Evolutionary conservation across 2,888 invertebrate genomes (phyloP).

Genomic region (Nowickia ferox): DNA sequence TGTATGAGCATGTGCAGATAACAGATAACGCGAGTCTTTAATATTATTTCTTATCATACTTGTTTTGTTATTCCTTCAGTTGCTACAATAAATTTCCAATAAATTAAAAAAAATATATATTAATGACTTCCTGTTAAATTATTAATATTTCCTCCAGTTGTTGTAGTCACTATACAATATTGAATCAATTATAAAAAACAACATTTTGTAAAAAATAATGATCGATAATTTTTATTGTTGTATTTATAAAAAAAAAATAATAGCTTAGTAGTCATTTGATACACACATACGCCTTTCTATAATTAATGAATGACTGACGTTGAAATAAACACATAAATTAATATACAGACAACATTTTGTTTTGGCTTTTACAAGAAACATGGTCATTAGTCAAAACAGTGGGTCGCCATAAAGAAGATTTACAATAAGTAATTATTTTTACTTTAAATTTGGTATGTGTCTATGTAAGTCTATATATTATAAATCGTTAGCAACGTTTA

Average conservation of each 20-base stretch:
- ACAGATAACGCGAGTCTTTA: too few relatives aligned
- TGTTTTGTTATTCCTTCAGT: neutral
- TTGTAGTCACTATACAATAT: neutral
- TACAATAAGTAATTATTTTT: slow-evolving; percentile 10
- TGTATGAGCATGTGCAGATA: too few relatives aligned
- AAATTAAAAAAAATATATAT: slow-evolving; percentile 31
- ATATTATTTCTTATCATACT: too few relatives aligned
- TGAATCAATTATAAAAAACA: neutral
- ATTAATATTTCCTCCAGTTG: slow-evolving; percentile 17
- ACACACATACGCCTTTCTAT: slow-evolving; percentile 10
- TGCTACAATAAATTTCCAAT: neutral
- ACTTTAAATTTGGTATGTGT: neutral
- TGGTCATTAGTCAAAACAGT: slow-evolving; percentile 51
- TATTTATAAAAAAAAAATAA: slow-evolving; percentile 11
- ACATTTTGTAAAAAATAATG: too few relatives aligned
- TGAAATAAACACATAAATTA: neutral
- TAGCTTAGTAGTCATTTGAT: neutral
- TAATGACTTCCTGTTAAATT: slow-evolving; percentile 58
- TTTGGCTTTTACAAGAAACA: slow-evolving; percentile 30
- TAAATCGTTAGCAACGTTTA: too few relatives aligned
- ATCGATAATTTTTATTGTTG: slow-evolving; percentile 44
- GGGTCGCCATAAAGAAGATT: slow-evolving; percentile 20
- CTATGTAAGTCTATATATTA: neutral
- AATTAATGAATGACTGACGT: slow-evolving; percentile 49
- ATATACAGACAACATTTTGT: slow-evolving; percentile 6